Base-by-base conservation (phyloP, 2,797 vertebrate species). In the Onychomys arenicola region DNA sequence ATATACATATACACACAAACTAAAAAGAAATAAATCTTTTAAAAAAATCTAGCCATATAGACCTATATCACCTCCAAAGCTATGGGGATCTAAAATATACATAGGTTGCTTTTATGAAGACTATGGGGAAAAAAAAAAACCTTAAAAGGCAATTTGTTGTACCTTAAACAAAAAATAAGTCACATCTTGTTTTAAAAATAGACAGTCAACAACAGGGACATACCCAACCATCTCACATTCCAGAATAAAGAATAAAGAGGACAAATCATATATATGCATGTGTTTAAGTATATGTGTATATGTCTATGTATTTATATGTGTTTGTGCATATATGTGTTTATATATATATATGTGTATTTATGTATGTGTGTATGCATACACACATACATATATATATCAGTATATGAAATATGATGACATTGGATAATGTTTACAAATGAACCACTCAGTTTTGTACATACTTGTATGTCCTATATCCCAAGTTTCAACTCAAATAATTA, bases 111-210 rank as follows among this genome's bases (percentile, higher is more conserved):
- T 93, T 89, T 23, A 73, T 88, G 78, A 91, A 80, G 12, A 67
- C 46, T 73, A 52, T 52, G 52, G 52, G 12, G n/a, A 81, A 90
- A n/a, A 17, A 10, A 49, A 77, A 90, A 85, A 73, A 21, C 1
- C 19, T 93, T 91, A 83, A 82, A 7, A 92, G 69, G 46, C 76
- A 91, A 86, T 10, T 29, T 96, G 46, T 17, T 52, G 13, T 55
- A 71, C 23, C 34, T 71, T 55, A 27, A 52, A 86, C 25, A 10
- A 86, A 73, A 73, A 61, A 59, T 13, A 43, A 88, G 9, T 57
- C 55, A 57, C n/a, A 37, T 14, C n/a, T 92, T 73, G n/a, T 71
- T 88, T n/a, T n/a, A n/a, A 89, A 95, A 75, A 75, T 57, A 80
- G 89, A 75, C 82, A 57, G 76, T 43, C 49, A 69, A 55, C 32